Percentiles rank a stretch among this genome's conserved stretches.
phyloP scores from a whole-genome alignment of 2,888 invertebrate species.

The Cantharis lateralis region DNA sequence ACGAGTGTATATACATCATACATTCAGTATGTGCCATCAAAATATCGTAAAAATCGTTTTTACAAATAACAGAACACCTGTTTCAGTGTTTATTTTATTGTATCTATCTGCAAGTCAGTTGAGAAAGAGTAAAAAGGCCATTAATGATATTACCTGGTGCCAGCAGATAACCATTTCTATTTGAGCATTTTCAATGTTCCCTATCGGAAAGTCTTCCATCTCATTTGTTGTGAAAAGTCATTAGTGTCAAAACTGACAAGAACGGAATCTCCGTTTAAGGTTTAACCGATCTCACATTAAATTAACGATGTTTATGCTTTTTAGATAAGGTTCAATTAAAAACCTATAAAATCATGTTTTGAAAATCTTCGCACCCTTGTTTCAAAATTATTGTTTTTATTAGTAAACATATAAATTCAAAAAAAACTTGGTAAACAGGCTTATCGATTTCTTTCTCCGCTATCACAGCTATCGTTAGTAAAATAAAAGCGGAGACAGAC shows the following conservation, averaged over 20 bases:
- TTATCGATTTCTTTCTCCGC: background rate
- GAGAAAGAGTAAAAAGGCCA: too few species aligned
- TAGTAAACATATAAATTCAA: background rate
- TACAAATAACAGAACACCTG: too few species aligned
- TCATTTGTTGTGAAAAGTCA: too few species aligned
- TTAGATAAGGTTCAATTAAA: background rate
- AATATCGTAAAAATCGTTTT: background rate
- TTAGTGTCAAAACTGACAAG: background rate
- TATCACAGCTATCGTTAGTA: background rate
- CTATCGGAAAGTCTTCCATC: too few species aligned
- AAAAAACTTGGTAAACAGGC: background rate
- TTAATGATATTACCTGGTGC: too few species aligned
- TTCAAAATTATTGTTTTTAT: background rate
- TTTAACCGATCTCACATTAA: background rate
- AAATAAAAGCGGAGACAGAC: background rate
- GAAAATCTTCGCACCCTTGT: background rate
- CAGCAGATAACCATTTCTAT: too few species aligned
- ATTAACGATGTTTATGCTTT: background rate
- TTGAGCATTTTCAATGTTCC: too few species aligned
- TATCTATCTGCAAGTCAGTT: too few species aligned
- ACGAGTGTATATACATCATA: background rate
- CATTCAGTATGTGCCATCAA: background rate
- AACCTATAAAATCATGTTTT: background rate
- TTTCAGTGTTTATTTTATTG: too few species aligned
- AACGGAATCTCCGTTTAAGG: too few species aligned